Base-by-base conservation (phyloP, 2,113 vertebrate species). In the Vombatus ursinus region DNA sequence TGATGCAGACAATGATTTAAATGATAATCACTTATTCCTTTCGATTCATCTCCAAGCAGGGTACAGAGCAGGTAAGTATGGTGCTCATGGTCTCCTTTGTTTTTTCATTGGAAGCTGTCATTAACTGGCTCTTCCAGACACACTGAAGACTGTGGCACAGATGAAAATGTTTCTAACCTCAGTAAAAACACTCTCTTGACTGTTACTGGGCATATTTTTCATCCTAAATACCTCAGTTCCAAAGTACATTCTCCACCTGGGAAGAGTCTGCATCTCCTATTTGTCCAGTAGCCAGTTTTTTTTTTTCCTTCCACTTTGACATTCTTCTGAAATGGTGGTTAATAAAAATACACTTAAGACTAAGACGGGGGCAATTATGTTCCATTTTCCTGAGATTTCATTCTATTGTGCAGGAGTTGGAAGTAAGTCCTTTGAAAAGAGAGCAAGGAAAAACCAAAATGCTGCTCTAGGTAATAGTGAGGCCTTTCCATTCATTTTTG, bases 311-410 rank as follows among this genome's bases (percentile, higher is more conserved):
- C 16, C 19, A 84, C 31, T 25, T 93, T 94, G 54, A 91, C 90
- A 94, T 50, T 7, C 28, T 16, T 91, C 23, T 93, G 44, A 95
- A 92, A 92, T 89, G 89, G 2, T 14, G n/a, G 31, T 2, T 89
- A 95, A 96, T 94, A 93, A 96, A 98, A 97, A 77, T 49, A 90
- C 92, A 57, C 25, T 95, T 49, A 96, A 90, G 51, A n/a, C 50
- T 52, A 96, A 95, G 96, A 47, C 50, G 53, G 96, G 90, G 49
- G 61, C 31, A 57, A 50, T 95, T 91, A 37, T 6, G 9, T 93
- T 24, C 93, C 52, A 84, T 93, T 97, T 97, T n/a, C 0, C 49
- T 92, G 94, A 92, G n/a, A 92, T 93, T 49, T 95, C 50, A 44
- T 95, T 96, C n/a, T 95, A 5, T 94, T 92, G 48, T 50, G 93